A percentile compares a stretch with the other conserved stretches of the same genome.
Conservation (phyloP, 2,113 vertebrate species). For the Apus apus region DNA sequence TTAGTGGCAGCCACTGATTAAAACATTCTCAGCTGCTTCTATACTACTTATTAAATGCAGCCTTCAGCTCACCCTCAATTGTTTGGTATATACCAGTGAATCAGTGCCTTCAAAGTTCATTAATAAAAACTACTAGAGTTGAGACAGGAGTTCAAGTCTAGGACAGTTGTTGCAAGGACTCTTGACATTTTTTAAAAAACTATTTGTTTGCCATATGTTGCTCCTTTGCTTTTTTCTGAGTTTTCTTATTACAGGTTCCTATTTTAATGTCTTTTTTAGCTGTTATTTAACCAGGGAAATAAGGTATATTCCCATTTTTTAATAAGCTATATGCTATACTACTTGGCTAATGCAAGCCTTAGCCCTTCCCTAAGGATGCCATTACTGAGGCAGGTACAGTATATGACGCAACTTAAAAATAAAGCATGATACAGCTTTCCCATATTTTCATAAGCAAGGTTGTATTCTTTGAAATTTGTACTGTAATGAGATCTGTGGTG, state of each 20-base stretch:
- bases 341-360: conserved; percentile 37
- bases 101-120: conserved; percentile 49
- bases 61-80: not conserved
- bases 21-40: not conserved
- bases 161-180: not conserved
- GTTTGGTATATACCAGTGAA: conserved; percentile 33
- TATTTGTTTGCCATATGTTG: conserved; percentile 24
- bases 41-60: conserved; percentile 22
- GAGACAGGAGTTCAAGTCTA: conserved; percentile 22
- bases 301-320: conserved; percentile 64
- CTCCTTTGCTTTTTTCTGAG: conserved; percentile 28
- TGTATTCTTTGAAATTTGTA: not conserved
- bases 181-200: not conserved
- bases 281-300: conserved; percentile 57
- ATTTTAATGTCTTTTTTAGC: conserved; percentile 52
- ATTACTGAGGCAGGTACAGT: not conserved
- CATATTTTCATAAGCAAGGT: conserved; percentile 10
- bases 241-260: conserved; percentile 41
- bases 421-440: not conserved
- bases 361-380: conserved; percentile 25
- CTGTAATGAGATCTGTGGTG: conserved; percentile 35
- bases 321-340: conserved; percentile 41
- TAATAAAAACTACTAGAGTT: conserved; percentile 28
- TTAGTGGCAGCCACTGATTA: not conserved
- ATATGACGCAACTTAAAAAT: conserved; percentile 21